phyloP scores from a whole-genome alignment of 2,797 vertebrate genomes.

The Phylloscopus collybita region DNA sequence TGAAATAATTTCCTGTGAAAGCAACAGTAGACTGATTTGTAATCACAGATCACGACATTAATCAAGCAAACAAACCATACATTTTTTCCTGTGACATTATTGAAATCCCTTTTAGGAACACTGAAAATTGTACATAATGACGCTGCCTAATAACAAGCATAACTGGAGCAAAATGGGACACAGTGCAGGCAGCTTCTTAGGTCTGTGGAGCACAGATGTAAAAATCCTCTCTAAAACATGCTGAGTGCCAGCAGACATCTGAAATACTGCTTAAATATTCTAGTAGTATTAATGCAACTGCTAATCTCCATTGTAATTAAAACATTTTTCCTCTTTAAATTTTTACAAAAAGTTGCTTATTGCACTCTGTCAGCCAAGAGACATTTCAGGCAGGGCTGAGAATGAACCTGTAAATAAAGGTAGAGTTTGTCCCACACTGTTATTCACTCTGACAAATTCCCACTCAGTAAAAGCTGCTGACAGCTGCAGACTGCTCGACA shows the following conservation, averaged over 20 bases:
- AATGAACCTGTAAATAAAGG: not conserved
- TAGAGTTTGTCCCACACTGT: not conserved
- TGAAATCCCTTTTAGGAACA: conserved; percentile 62
- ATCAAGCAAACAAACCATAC: conserved; percentile 71
- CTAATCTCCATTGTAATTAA: not conserved
- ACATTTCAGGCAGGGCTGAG: not conserved
- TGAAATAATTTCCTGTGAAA: conserved; percentile 77
- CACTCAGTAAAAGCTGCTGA: not conserved
- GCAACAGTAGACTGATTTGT: conserved; percentile 70
- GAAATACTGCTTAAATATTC: conserved; percentile 25
- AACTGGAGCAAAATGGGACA: not conserved
- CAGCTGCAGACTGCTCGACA: not conserved
- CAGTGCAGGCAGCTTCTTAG: not conserved
- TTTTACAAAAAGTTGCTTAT: not conserved
- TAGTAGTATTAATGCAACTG: not conserved
- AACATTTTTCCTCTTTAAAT: not conserved
- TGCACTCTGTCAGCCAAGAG: not conserved
- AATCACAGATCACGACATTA: conserved; percentile 65
- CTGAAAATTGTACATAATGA: conserved; percentile 45
- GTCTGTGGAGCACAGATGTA: not conserved
- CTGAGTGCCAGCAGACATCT: not conserved
- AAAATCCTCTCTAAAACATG: not conserved
- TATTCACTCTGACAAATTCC: not conserved
- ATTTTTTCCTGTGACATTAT: conserved; percentile 62
- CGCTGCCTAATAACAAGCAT: conserved; percentile 13